A percentile compares a stretch with the other conserved stretches of the same genome.
phyloP scores from a whole-genome alignment of 2,113 vertebrate species.

The Onychorhynchus coronatus region DNA sequence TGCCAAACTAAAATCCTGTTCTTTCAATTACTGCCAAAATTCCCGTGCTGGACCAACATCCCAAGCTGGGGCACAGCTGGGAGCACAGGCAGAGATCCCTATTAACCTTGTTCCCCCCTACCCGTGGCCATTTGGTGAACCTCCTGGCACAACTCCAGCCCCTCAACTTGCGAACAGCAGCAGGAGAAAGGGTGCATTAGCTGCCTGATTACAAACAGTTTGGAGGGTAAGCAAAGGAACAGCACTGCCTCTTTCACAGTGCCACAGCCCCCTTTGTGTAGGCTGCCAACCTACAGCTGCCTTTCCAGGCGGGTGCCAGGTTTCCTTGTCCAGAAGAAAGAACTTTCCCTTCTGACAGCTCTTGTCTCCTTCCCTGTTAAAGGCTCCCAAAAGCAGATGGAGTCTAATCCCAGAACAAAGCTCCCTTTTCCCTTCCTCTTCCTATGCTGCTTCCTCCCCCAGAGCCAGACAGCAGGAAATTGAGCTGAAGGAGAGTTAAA shows the following conservation, averaged over 20 bases:
- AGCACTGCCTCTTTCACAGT: neutral
- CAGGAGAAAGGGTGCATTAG: neutral
- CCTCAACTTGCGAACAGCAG: neutral
- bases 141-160: neutral
- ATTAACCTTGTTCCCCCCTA: fast-evolving
- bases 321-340: neutral
- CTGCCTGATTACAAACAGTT: neutral
- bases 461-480: neutral
- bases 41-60: neutral
- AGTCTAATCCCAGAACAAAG: neutral
- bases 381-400: neutral
- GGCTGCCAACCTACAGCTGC: neutral
- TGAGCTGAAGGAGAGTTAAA: neutral
- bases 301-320: neutral
- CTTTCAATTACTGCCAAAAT: neutral
- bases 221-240: neutral
- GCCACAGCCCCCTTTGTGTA: neutral
- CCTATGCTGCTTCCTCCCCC: neutral
- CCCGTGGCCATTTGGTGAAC: neutral
- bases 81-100: neutral
- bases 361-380: neutral
- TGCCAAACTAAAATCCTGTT: neutral
- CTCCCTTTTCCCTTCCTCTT: neutral
- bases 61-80: fast-evolving
- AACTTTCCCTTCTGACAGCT: neutral